Percentiles rank a stretch among this genome's conserved stretches.
phyloP scores from a whole-genome alignment of 2,797 vertebrate genomes.

The Bryconaethiops microstoma region DNA sequence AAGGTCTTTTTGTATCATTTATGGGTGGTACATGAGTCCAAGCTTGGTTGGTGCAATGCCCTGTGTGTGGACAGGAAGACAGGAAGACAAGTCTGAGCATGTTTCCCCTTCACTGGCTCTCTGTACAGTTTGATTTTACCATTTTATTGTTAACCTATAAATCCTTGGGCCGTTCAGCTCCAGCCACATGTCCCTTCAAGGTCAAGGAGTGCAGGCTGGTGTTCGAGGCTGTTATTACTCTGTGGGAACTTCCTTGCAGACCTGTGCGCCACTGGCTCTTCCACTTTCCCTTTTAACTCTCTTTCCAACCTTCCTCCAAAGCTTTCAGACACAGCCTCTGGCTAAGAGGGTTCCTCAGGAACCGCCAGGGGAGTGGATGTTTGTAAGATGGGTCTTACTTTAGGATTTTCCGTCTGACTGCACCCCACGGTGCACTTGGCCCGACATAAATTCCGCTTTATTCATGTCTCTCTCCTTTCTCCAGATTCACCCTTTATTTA shows the following conservation, averaged over 20 bases:
- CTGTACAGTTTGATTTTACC: too few species aligned
- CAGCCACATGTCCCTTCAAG: too few species aligned
- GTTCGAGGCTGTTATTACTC: slow-evolving; percentile 19
- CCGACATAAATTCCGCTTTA: slow-evolving; percentile 30
- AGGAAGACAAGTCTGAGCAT: too few species aligned
- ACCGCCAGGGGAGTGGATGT: slow-evolving; percentile 6
- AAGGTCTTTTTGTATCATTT: too few species aligned
- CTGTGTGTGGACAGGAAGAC: too few species aligned
- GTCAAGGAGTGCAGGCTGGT: neutral
- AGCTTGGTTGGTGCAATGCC: too few species aligned
- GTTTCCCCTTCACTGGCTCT: too few species aligned
- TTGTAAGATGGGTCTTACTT: slow-evolving; percentile 26
- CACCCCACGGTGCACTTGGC: slow-evolving; percentile 15
- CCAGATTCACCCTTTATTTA: neutral
- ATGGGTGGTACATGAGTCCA: too few species aligned
- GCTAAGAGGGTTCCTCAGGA: neutral
- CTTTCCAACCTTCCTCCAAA: neutral
- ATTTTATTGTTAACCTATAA: too few species aligned
- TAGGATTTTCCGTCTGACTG: slow-evolving; percentile 19
- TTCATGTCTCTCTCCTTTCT: slow-evolving; percentile 22
- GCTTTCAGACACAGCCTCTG: slow-evolving; percentile 15
- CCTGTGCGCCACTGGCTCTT: neutral
- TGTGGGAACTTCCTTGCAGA: slow-evolving; percentile 18
- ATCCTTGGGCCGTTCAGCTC: too few species aligned
- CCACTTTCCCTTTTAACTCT: slow-evolving; percentile 15